Evolutionary conservation across 2,888 invertebrate genomes (phyloP), one percentile per base, ranked within the genome.

Genomic region (Agrochola litura): DNA sequence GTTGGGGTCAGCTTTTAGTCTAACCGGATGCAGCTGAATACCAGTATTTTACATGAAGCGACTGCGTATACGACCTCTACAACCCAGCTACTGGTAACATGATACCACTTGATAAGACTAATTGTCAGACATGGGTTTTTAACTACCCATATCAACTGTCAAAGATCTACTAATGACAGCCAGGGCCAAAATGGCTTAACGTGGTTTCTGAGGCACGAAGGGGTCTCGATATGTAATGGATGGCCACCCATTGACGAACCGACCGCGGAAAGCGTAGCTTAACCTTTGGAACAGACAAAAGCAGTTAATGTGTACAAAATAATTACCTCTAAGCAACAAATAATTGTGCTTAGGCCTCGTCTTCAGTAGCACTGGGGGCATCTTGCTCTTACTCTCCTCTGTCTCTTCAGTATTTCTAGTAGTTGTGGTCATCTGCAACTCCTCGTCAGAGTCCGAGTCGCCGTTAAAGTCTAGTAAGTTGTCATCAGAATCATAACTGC

Each of bases 301-400:
- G 19, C 10, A 41, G 12, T 37, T 14, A 30, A 60, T 25, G 43
- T 41, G 14, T n/a, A 14, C 0, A 54, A 5, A 60, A 65, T 54
- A 85, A 81, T 85, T 82, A 96, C 96, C 97, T 92, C 92, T 93
- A 63, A 98, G 93, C 73, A 98, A 95, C 84, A 97, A 96, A 97
- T 98, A 98, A 80, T 97, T 97, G 86, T 98, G 98, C 90, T 97
- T 97, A 5, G 98, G 98, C 90, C 97, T 97, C 64, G 96, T 92
- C 90, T 98, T 98, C 68, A 95, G 92, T 67, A 98, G 90, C 12
- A 97, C 97, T 16, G 92, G 90, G 8, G 95, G 96, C 61, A 92
- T 88, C 73, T 94, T 94, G 8, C 91, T 91, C 56, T 90, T 90
- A 37, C 93, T 93, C 6, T 92, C 92, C 6, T 93, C 94, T 16